Percentiles rank a stretch among this genome's conserved stretches.
These are phyloP conservation scores for Pangasianodon hypophthalmus DNA, from an alignment of 2,113 vertebrate species.

Conservation along the genomic window DNA sequence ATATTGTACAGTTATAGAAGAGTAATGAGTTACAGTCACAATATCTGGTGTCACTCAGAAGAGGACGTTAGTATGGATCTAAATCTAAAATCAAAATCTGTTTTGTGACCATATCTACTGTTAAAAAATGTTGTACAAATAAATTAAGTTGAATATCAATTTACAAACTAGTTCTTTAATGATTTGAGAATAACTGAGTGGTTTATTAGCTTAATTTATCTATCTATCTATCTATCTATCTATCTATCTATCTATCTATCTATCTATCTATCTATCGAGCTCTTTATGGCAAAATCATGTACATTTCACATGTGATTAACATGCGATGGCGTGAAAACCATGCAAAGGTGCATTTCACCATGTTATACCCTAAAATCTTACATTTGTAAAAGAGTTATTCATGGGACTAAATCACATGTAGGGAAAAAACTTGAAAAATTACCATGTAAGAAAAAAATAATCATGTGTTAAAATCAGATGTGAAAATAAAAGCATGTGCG, in stretches of 20 bases:
- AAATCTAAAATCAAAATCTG: not conserved
- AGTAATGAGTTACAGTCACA: not conserved
- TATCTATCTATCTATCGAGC: not conserved
- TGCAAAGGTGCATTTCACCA: not conserved
- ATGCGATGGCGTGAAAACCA: not conserved
- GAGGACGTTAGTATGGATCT: not conserved
- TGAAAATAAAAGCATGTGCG: not conserved
- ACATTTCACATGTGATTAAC: not conserved
- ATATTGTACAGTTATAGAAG: not conserved
- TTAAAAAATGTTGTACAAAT: not conserved
- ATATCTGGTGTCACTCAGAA: too few species aligned
- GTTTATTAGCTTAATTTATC: too few species aligned
- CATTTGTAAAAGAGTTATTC: not conserved
- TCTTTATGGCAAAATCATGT: not conserved
- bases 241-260: conserved; percentile 3
- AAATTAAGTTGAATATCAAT: not conserved
- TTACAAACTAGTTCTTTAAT: not conserved
- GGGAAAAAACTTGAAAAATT: too few species aligned
- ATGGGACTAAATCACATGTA: not conserved
- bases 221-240: conserved; percentile 15
- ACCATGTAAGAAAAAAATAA: not conserved
- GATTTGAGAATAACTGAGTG: too few species aligned
- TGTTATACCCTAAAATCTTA: not conserved
- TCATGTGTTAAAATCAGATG: not conserved
- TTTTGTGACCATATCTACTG: not conserved